Evolutionary conservation across 2,113 vertebrate genomes (phyloP).

Genomic region (Sterna hirundo): DNA sequence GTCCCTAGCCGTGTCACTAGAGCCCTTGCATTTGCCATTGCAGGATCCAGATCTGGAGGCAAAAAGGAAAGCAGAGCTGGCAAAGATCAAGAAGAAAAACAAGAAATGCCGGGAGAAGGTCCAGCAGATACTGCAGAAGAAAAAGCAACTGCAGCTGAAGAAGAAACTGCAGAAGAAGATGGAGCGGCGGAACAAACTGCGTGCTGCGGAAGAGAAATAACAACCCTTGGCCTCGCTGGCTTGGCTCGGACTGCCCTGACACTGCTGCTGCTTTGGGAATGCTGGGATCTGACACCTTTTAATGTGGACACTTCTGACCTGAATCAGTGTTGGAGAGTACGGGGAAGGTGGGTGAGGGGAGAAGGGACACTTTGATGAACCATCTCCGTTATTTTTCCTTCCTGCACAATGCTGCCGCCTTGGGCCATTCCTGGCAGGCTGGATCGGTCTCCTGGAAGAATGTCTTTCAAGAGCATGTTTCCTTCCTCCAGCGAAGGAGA

Average conservation of each 20-base stretch:
- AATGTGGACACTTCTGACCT: background rate
- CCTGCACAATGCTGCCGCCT: background rate
- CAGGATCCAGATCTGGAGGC: slow-evolving; percentile 92
- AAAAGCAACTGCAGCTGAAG: slow-evolving; percentile 47
- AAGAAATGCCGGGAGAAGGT: slow-evolving; percentile 78
- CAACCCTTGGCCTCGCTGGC: background rate
- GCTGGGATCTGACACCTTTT: fast-evolving
- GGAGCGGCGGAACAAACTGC: slow-evolving; percentile 21
- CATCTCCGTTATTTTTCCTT: fast-evolving
- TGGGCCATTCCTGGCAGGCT: background rate
- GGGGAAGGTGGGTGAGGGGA: background rate
- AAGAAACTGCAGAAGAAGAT: slow-evolving; percentile 60
- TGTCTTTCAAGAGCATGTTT: background rate
- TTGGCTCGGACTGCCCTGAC: background rate
- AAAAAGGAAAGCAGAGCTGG: slow-evolving; percentile 85
- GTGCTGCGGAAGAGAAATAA: background rate
- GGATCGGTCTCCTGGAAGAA: background rate
- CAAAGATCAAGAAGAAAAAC: slow-evolving; percentile 84
- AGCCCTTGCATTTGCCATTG: background rate
- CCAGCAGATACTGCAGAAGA: slow-evolving; percentile 70
- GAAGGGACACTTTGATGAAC: background rate
- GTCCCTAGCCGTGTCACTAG: background rate
- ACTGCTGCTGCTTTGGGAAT: background rate
- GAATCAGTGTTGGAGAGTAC: background rate
- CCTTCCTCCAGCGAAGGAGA: background rate